Percentiles rank a stretch among this genome's conserved stretches.
phyloP scores from a whole-genome alignment of 2,888 invertebrate genomes.

The Ganaspis brasiliensis region DNA sequence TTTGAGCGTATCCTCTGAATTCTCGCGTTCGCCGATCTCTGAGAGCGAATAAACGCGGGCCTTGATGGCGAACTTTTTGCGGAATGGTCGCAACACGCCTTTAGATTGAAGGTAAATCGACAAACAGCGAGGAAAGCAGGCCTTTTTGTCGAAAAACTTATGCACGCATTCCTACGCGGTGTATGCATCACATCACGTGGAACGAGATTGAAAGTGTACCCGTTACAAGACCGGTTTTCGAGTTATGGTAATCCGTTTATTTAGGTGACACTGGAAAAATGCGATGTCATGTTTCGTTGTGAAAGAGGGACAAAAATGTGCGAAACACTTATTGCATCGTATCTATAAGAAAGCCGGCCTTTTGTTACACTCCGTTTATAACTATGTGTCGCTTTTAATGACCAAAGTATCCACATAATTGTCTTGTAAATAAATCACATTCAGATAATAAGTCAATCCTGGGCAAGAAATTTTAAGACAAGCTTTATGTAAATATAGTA shows the following conservation, averaged over 20 bases:
- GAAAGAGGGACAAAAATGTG: slow-evolving; percentile 35
- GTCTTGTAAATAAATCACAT: neutral
- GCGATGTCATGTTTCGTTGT: slow-evolving; percentile 30
- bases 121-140: slow-evolving; percentile 18
- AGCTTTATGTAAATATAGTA: too few species aligned
- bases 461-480: too few species aligned
- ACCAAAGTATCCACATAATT: neutral
- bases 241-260: slow-evolving; percentile 40
- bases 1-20: slow-evolving; percentile 28
- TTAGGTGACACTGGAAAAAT: slow-evolving; percentile 38
- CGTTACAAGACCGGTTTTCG: slow-evolving; percentile 40
- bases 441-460: too few species aligned
- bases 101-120: slow-evolving; percentile 40
- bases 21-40: slow-evolving; percentile 9
- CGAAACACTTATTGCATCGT: slow-evolving; percentile 9
- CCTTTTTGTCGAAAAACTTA: slow-evolving; percentile 43
- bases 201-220: slow-evolving; percentile 42
- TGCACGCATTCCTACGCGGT: slow-evolving; percentile 43
- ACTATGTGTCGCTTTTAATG: neutral
- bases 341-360: slow-evolving; percentile 39
- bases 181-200: slow-evolving; percentile 38
- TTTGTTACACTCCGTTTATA: slow-evolving; percentile 39
- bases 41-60: slow-evolving; percentile 7
- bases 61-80: slow-evolving; percentile 19
- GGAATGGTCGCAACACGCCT: slow-evolving; percentile 22